Conservation (phyloP, 2,888 invertebrate genomes). For the Shargacucullia verbasci region DNA sequence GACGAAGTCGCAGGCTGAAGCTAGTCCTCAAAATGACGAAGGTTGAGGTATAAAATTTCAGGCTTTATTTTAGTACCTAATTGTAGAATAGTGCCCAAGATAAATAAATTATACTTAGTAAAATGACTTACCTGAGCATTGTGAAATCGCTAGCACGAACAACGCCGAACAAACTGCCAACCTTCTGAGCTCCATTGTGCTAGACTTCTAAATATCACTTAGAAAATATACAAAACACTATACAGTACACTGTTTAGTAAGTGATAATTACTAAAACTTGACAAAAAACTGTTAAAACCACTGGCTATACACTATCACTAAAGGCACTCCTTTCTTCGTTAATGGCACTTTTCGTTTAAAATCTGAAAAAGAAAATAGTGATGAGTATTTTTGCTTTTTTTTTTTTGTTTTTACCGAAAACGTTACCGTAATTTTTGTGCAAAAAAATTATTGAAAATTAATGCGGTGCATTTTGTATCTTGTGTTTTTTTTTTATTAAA, state of each 20-base stretch:
- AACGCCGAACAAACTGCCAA: conserved; percentile 71
- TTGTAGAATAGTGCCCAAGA: too few relatives aligned
- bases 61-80: too few relatives aligned
- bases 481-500: neutral
- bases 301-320: conserved; percentile 73
- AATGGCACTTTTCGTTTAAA: conserved; percentile 73
- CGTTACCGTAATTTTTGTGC: conserved; percentile 19
- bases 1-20: too few relatives aligned
- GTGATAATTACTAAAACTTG: conserved; percentile 58
- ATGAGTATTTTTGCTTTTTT: neutral
- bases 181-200: conserved; percentile 77
- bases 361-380: conserved; percentile 66
- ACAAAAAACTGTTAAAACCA: conserved; percentile 62
- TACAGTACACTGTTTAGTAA: conserved; percentile 57
- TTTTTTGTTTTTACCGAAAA: conserved; percentile 14
- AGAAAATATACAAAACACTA: conserved; percentile 63
- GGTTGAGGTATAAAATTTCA: too few relatives aligned
- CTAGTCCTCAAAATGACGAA: too few relatives aligned
- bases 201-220: conserved; percentile 55
- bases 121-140: conserved; percentile 76
- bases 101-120: too few relatives aligned
- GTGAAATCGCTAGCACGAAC: conserved; percentile 70
- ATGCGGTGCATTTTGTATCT: conserved; percentile 35
- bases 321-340: conserved; percentile 78
- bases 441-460: too few relatives aligned